These are phyloP conservation scores for Falco rusticolus DNA, from an alignment of 2,797 vertebrate genomes.

Conservation along the genomic window DNA sequence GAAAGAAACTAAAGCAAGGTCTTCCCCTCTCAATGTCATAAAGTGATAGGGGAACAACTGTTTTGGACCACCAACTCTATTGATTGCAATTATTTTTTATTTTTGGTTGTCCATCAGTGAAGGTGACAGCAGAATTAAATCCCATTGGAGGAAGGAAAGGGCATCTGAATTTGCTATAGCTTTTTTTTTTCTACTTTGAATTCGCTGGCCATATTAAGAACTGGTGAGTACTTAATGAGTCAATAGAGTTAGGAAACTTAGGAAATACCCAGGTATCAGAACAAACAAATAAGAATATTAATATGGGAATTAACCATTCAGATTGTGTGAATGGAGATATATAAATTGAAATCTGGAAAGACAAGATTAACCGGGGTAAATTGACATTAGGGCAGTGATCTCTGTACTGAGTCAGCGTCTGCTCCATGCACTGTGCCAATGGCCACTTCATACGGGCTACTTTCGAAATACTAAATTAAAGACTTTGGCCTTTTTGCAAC, in stretches of 20 bases:
- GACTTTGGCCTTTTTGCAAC: background rate
- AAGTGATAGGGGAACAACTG: background rate
- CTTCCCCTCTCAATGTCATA: background rate
- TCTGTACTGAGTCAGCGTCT: background rate
- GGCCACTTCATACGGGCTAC: background rate
- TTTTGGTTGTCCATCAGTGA: background rate
- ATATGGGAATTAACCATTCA: background rate
- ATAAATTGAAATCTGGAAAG: background rate
- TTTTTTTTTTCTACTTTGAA: background rate
- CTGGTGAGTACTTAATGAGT: background rate
- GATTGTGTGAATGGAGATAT: background rate
- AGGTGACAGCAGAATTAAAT: background rate
- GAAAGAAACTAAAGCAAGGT: background rate
- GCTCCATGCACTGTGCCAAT: background rate
- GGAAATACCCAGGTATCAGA: background rate
- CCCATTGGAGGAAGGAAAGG: background rate
- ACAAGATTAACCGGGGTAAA: background rate
- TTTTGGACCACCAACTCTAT: background rate
- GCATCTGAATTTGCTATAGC: background rate
- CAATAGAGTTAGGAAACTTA: background rate
- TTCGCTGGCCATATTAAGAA: background rate
- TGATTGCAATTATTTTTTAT: background rate
- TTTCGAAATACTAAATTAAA: background rate
- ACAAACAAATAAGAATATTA: background rate
- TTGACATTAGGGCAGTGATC: background rate